These are phyloP conservation scores for Scomber scombrus DNA, from an alignment of 2,113 vertebrate species.

Conservation along the genomic window DNA sequence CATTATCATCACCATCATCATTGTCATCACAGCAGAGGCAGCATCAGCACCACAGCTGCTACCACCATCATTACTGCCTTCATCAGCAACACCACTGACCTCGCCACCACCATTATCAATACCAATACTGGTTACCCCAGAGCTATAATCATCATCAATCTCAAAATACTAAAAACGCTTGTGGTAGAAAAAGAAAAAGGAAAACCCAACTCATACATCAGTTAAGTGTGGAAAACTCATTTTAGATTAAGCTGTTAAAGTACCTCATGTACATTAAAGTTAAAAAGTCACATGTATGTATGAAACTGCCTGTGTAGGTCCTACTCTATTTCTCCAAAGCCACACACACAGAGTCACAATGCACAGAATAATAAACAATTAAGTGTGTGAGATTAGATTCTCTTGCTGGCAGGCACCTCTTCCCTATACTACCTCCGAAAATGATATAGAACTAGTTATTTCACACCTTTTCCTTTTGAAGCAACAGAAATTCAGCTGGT, in stretches of 20 bases:
- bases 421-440: constrained; percentile 4
- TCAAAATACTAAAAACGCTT: not conserved
- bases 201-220: not conserved
- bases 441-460: constrained; percentile 4
- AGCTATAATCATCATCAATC: constrained; percentile 21
- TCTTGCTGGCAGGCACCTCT: not conserved
- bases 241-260: constrained; percentile 17
- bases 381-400: constrained; percentile 17
- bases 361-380: constrained; percentile 16
- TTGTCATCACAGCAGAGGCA: not conserved
- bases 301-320: not conserved
- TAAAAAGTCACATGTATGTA: not conserved
- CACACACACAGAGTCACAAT: not conserved
- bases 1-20: not conserved
- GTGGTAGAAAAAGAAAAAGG: not conserved
- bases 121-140: not conserved
- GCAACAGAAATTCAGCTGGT: not conserved
- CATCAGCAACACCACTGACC: not conserved
- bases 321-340: not conserved
- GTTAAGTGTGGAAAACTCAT: not conserved
- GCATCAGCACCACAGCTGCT: not conserved
- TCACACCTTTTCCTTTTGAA: constrained; percentile 20
- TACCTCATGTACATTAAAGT: constrained; percentile 4
- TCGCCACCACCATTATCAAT: not conserved
- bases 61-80: not conserved